Evolutionary conservation across 2,888 invertebrate species (phyloP), one percentile per base, ranked within the genome.

Genomic region (Mythimna impura): DNA sequence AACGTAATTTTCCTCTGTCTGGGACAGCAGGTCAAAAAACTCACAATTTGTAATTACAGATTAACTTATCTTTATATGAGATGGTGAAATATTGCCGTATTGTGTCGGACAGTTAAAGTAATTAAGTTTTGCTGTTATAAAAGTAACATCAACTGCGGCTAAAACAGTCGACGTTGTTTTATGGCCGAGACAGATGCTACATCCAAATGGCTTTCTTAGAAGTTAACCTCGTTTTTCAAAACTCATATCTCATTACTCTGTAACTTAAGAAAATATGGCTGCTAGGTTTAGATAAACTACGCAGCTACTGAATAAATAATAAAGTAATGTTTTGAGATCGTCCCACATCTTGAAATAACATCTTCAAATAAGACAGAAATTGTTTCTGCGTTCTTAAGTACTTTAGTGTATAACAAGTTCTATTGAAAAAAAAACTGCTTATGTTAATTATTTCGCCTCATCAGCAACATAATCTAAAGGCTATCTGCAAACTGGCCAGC

Each of bases 151-250:
- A 68, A 76, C n/a, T 66, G 50, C 34, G 66, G 70, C 54, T 77
- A 20, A 43, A 71, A 55, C 71, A 71, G 78, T 66, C 52, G 12
- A 55, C 62, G 62, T 14, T 82, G 60, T 73, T 76, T 81, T 82
- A 84, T 73, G 58, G 22, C n/a, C 80, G 58, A 62, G 54, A 69
- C 80, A 82, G 83, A 80, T 79, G 83, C 63, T 65, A 68, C 65
- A 60, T 66, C 66, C 57, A 64, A 77, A 71, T 64, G 79, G 60
- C 64, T 64, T 71, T 77, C 71, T 77, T 73, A 82, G 66, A 80
- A 69, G 60, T 78, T 78, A 80, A 73, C 73, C 79, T 79, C 22
- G 58, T 73, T 82, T 66, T 78, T 60, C 63, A 73, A 63, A 66
- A 69, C 60, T 73, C 62, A 52, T 82, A 62, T 69, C 55, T 78